phyloP scores from a whole-genome alignment of 2,113 vertebrate genomes.

The Garra rufa region DNA sequence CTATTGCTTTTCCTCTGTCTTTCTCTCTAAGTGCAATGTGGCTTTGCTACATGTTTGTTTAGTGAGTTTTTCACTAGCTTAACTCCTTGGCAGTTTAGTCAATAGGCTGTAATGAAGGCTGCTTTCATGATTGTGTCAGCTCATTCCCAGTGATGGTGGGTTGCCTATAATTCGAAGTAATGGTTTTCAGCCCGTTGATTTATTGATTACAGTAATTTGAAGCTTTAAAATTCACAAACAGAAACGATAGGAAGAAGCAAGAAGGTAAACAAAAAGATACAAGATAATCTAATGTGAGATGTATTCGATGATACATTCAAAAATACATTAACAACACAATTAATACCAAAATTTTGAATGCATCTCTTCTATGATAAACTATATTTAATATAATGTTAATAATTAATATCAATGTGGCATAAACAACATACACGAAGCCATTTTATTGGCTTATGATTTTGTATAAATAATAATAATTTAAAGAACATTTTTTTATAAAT shows the following conservation, averaged over 20 bases:
- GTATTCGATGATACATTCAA: background rate
- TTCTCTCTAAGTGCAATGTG: background rate
- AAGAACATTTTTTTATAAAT: too few relatives aligned
- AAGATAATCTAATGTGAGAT: background rate
- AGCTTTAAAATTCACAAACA: conserved; percentile 15
- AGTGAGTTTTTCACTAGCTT: conserved; percentile 36
- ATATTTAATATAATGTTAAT: background rate
- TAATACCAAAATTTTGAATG: background rate
- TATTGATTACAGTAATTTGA: conserved; percentile 41
- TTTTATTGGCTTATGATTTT: background rate
- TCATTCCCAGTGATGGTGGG: conserved; percentile 31
- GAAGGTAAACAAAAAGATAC: background rate
- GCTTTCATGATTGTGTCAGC: conserved; percentile 54
- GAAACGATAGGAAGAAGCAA: conserved; percentile 11
- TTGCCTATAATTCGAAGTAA: conserved; percentile 45
- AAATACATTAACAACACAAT: background rate
- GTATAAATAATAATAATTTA: background rate
- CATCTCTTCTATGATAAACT: background rate
- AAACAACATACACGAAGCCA: background rate
- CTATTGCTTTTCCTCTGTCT: background rate
- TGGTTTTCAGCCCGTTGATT: conserved; percentile 27
- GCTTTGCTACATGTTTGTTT: conserved; percentile 2
- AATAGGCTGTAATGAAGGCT: conserved; percentile 53
- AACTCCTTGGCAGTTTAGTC: conserved; percentile 51
- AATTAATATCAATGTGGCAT: background rate